Base-by-base conservation (phyloP, 2,888 invertebrate species). In the Luperina nickerlii region DNA sequence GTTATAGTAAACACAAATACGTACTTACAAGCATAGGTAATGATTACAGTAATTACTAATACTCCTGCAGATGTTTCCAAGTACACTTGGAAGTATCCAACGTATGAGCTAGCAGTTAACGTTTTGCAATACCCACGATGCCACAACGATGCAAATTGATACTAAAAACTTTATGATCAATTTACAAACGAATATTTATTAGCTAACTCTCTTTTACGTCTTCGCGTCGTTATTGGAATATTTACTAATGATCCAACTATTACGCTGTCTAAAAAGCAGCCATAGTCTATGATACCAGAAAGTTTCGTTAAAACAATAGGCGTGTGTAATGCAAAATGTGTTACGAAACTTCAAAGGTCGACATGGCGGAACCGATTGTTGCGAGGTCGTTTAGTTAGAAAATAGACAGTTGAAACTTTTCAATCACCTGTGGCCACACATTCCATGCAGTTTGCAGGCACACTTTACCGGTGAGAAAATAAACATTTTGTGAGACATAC, bases 291-390 rank as follows among this genome's bases (percentile, higher is more conserved):
- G 69, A 32, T 54, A 79, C 60, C 51, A 66, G 78, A 81, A 87
- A 82, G 81, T 82, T 75, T 82, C 63, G 73, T 69, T 83, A 86
- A 87, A 81, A 87, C 86, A 89, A 89, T 82, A 80, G 79, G 73
- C 77, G 76, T 78, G 84, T 70, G 83, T 86, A 85, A 89, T 85
- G 78, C 67, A 68, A 89, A 89, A 84, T 79, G 67, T 75, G 85
- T 91, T 91, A 86, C 85, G 89, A 90, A 91, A 91, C 88, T 77
- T 73, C 79, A 85, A 88, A 91, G 89, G 90, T 88, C 89, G 85
- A 88, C 79, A 78, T 84, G 83, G 84, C 87, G 85, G 86, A 90
- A 89, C 91, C 74, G 86, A 91, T 89, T 83, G 78, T 72, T 42
- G 54, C 87, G 90, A 90, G 89, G 90, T 85, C 88, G 86, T 84